phyloP scores from a whole-genome alignment of 2,888 invertebrate genomes.

The Agrotis ipsilon region DNA sequence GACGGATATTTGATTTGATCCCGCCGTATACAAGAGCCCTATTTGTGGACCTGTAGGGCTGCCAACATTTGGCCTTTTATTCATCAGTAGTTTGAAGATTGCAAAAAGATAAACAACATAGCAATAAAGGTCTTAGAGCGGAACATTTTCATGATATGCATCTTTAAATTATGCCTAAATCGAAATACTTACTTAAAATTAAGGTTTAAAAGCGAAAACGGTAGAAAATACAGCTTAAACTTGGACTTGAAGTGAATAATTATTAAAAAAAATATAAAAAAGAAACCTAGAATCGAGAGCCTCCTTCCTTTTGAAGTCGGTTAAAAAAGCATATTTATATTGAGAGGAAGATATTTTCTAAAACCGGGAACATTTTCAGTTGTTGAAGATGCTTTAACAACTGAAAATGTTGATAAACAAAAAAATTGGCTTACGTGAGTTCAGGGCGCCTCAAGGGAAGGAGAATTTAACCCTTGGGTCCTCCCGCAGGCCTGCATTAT shows the following conservation, averaged over 20 bases:
- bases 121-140: neutral
- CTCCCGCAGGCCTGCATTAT: slow-evolving; percentile 60
- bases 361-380: too few species aligned
- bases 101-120: neutral
- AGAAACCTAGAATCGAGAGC: too few species aligned
- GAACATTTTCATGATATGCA: neutral
- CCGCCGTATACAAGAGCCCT: slow-evolving; percentile 47
- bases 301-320: too few species aligned
- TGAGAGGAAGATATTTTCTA: neutral
- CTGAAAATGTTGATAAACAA: slow-evolving; percentile 29
- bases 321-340: neutral
- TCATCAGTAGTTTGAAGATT: neutral
- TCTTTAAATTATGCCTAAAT: neutral
- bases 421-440: slow-evolving; percentile 35
- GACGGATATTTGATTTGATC: slow-evolving; percentile 67
- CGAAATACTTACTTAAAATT: neutral
- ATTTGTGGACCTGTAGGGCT: slow-evolving; percentile 48
- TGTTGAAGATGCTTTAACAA: too few species aligned
- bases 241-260: neutral
- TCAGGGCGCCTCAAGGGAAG: slow-evolving; percentile 35
- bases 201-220: neutral
- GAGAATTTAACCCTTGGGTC: slow-evolving; percentile 55
- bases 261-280: too few species aligned
- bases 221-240: neutral
- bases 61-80: slow-evolving; percentile 1